Evolutionary conservation across 1,140 invertebrate genomes (phyloP).

Genomic region (Coenobita brevimanus): DNA sequence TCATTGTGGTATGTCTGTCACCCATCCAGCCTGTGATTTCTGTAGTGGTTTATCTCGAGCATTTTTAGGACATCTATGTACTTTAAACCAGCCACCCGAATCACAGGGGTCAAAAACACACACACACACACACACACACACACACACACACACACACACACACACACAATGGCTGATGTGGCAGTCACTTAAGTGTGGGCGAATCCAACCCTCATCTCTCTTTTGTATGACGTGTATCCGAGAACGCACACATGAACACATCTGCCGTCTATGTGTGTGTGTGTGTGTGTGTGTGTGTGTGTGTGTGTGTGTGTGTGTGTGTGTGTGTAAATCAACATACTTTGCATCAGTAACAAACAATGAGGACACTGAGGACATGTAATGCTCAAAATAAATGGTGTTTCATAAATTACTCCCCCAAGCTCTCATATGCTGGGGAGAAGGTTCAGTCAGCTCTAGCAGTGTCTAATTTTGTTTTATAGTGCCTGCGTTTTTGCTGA

Average conservation of each 20-base stretch:
- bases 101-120: neutral
- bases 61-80: no score
- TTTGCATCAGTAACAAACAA: no score
- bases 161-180: no score
- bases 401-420: no score
- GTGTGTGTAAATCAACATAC: neutral
- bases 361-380: neutral
- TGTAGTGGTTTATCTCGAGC: no score
- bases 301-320: neutral
- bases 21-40: neutral
- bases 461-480: no score
- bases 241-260: neutral
- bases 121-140: neutral
- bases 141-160: neutral
- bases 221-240: neutral
- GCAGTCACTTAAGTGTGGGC: neutral
- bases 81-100: no score
- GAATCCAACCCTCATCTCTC: neutral
- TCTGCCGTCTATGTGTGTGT: neutral
- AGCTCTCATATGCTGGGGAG: no score
- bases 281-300: slow-evolving; percentile 29
- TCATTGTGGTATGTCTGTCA: no score
- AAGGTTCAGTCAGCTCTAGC: no score
- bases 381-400: no score
- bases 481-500: no score